A percentile compares a stretch with the other conserved stretches of the same genome.
These are phyloP conservation scores for Macrophya annulata DNA, from an alignment of 2,888 invertebrate genomes.

Conservation along the genomic window DNA sequence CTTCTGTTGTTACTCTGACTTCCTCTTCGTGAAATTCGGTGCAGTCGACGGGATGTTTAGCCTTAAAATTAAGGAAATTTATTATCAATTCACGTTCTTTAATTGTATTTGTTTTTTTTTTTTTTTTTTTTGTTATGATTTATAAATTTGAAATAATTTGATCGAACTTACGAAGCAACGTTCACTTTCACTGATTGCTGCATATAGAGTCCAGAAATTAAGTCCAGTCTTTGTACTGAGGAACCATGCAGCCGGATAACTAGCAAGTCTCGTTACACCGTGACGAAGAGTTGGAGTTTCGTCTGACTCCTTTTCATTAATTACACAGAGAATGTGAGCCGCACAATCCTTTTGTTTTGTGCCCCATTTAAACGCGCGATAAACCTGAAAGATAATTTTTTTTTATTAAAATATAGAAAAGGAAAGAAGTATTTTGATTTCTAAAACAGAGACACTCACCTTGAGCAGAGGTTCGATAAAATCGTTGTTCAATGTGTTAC, in stretches of 20 bases:
- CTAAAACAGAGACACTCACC: conserved; percentile 64
- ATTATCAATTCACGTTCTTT: not conserved
- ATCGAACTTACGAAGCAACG: conserved; percentile 85
- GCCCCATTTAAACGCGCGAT: conserved; percentile 90
- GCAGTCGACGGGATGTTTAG: conserved; percentile 87
- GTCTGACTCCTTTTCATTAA: conserved; percentile 85
- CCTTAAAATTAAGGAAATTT: conserved; percentile 80
- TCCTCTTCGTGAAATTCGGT: conserved; percentile 92
- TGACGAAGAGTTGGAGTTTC: conserved; percentile 85
- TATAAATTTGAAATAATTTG: not conserved
- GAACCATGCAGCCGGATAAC: conserved; percentile 89
- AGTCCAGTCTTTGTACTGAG: conserved; percentile 88
- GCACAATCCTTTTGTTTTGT: conserved; percentile 87
- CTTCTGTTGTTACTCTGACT: conserved; percentile 90
- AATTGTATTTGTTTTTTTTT: not conserved
- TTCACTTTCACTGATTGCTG: conserved; percentile 85
- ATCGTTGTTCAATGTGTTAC: conserved; percentile 91
- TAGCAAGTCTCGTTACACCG: conserved; percentile 87
- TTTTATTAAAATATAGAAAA: not conserved
- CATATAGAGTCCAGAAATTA: conserved; percentile 90
- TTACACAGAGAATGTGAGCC: conserved; percentile 89
- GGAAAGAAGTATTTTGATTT: not conserved
- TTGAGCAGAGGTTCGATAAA: conserved; percentile 90
- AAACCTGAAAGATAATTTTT: conserved; percentile 81
- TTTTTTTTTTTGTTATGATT: not conserved